Evolutionary conservation across 2,888 invertebrate genomes (phyloP), one percentile per base, ranked within the genome.

Genomic region (Dyspetes luteomarginatus): DNA sequence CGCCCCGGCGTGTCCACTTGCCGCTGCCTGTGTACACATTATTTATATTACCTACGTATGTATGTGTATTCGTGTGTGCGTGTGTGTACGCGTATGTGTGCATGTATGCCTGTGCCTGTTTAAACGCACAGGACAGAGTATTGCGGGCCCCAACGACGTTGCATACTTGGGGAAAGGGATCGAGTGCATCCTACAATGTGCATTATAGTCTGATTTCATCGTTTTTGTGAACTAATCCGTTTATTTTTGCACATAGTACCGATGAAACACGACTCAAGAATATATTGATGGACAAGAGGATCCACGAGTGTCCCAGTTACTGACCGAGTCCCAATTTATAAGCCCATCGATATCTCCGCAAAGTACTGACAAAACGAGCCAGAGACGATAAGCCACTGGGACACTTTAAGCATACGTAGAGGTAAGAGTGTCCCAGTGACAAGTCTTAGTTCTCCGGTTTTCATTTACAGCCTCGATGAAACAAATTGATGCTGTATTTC

Each of bases 1-100:
- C 83, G 82, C 81, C 82, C 82, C 82, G 82, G 74, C 72, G 80
- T 76, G 80, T 74, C 71, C 81, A 71, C 75, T 80, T 73, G 82
- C 82, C 55, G 30, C 73, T 65, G 74, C 65, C 56, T 78, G 74
- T 73, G 73, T 73, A 78, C 81, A 78, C 81, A 77, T 81, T 73
- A 69, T 81, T 58, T 77, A 71, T 52, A 64, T 62, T 62, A 24
- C 50, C 5, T 36, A 62, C 67, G 50, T 62, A 41, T 74, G 56
- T 45, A 55, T 62, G 48, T 67, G 52, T 68, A 55, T 48, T 5
- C 67, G n/a, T 62, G 43, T 28, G 36, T 50, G 26, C 26, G 9
- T 41, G 26, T 60, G 12, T 43, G 22, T 17, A 12, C 5, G 5
- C 2, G 36, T 36, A 36, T 30, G 22, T 17, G 41, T 56, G 56